Conservation (phyloP, 2,888 invertebrate species). For the Cerceris rybyensis region DNA sequence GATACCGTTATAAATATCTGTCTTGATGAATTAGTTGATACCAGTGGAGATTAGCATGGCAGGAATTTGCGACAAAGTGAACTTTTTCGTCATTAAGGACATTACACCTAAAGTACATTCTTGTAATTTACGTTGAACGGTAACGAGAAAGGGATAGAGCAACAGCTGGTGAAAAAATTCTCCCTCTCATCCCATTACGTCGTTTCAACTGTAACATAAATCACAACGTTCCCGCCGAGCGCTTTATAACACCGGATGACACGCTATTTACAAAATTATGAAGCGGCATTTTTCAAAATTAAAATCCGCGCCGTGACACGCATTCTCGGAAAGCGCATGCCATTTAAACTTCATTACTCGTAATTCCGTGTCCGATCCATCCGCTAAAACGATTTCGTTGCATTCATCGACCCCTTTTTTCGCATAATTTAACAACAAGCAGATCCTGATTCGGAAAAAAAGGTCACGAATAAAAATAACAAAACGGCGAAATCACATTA, state of each 20-base stretch:
- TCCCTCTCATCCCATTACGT: constrained; percentile 32
- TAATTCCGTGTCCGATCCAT: too few relatives aligned
- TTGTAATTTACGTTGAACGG: constrained; percentile 33
- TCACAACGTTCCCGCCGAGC: constrained; percentile 36
- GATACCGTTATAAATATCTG: too few relatives aligned
- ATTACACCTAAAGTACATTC: constrained; percentile 12
- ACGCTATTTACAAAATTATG: constrained; percentile 45
- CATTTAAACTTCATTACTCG: too few relatives aligned
- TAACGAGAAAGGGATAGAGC: constrained; percentile 30
- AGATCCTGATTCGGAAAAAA: too few relatives aligned
- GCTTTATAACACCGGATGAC: constrained; percentile 39
- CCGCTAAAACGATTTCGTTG: too few relatives aligned
- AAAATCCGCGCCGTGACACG: constrained; percentile 27
- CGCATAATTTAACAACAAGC: too few relatives aligned
- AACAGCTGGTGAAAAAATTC: constrained; percentile 42
- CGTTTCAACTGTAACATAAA: constrained; percentile 44
- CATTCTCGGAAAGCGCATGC: constrained; percentile 2
- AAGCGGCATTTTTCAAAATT: constrained; percentile 49
- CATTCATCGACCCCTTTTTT: too few relatives aligned
- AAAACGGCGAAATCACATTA: too few relatives aligned
- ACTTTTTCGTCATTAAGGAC: not conserved
- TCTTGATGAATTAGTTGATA: not conserved
- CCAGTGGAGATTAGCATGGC: not conserved
- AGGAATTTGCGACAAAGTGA: not conserved
- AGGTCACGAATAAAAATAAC: too few relatives aligned